Conservation (phyloP, 92 coral and sea anemone genomes). For the Palythoa grandiflora region DNA sequence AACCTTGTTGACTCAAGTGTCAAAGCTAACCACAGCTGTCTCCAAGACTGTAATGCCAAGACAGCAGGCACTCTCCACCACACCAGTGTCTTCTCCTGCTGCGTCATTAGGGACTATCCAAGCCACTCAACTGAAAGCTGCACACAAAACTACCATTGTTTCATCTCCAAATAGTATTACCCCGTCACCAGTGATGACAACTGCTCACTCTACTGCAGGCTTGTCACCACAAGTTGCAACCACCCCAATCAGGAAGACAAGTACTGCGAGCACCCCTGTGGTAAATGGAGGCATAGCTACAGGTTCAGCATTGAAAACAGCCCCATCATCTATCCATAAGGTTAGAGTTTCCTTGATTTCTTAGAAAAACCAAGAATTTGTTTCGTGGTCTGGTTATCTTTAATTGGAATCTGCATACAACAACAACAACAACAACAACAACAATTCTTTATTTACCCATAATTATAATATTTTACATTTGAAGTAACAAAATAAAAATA, state of each 20-base stretch:
- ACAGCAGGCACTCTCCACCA: constrained; percentile 11
- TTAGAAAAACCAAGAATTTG: background rate
- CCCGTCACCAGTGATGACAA: background rate
- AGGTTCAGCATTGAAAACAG: constrained; percentile 7
- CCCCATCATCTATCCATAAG: constrained; percentile 29
- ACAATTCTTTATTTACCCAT: no score
- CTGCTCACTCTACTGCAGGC: constrained; percentile 14
- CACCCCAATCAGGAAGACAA: constrained; percentile 18
- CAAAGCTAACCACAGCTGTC: constrained; percentile 41
- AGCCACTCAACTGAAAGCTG: constrained; percentile 5
- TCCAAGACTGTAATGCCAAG: constrained; percentile 20
- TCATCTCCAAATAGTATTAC: constrained; percentile 12
- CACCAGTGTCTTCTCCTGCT: constrained; percentile 4
- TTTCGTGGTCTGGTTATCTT: background rate
- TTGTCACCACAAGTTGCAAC: constrained; percentile 13
- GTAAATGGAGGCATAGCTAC: constrained; percentile 34
- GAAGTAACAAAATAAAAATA: no score
- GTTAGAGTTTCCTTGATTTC: background rate
- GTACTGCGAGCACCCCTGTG: constrained; percentile 18
- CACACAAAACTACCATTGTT: constrained; percentile 2
- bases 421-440: no score
- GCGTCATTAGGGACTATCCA: background rate
- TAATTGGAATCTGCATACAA: no score
- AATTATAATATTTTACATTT: no score
- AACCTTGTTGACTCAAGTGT: constrained; percentile 40